Conservation (phyloP, 2,797 vertebrate species). For the Novumbra hubbsi region DNA sequence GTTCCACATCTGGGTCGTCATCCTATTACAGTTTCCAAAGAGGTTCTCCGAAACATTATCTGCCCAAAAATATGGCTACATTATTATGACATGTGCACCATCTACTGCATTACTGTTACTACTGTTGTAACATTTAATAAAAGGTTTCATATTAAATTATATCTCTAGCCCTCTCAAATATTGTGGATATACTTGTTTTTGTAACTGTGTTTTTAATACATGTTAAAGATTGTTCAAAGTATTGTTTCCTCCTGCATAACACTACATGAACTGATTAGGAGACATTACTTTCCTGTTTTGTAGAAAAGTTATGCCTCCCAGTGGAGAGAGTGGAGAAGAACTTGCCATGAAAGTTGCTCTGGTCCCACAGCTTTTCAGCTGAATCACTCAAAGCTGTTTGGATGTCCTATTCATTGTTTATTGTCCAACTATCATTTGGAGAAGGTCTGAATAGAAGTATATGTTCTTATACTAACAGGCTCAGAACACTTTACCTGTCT, state of each 20-base stretch:
- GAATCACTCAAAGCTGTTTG: not conserved
- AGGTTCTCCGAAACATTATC: not conserved
- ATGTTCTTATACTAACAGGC: no score
- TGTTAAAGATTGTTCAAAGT: not conserved
- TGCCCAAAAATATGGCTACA: not conserved
- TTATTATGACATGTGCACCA: not conserved
- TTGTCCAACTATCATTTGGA: no score
- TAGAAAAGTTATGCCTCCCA: not conserved
- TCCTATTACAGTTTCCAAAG: not conserved
- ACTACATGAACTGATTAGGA: not conserved
- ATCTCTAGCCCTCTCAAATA: not conserved
- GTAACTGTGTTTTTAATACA: not conserved
- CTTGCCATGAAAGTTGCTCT: not conserved
- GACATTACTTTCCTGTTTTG: not conserved
- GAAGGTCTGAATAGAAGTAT: no score
- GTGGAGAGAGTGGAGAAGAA: not conserved
- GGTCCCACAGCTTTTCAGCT: conserved; percentile 2
- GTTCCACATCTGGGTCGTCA: not conserved
- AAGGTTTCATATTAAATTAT: not conserved
- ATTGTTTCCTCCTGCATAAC: not conserved
- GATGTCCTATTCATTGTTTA: not conserved
- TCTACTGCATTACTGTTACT: not conserved
- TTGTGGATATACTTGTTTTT: not conserved
- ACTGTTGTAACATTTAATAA: not conserved
- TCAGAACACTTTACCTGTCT: no score